Percentiles rank a stretch among this genome's conserved stretches.
phyloP scores from a whole-genome alignment of 2,888 invertebrate genomes.

The Tetragonula carbonaria region DNA sequence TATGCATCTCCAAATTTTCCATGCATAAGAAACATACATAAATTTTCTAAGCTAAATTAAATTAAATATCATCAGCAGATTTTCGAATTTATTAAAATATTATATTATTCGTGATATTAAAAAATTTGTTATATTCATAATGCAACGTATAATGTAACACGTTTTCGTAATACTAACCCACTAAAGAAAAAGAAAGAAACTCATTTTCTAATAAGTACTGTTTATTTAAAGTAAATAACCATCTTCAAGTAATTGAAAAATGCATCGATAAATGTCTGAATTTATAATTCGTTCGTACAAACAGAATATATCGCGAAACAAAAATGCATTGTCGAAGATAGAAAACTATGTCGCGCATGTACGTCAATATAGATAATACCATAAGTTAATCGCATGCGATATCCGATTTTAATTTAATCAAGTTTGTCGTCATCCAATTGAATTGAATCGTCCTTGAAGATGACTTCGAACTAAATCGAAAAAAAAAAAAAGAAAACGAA shows the following conservation, averaged over 20 bases:
- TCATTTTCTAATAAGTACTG: neutral
- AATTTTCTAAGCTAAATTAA: too few relatives aligned
- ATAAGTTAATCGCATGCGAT: constrained; percentile 16
- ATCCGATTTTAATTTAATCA: constrained; percentile 28
- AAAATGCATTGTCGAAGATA: neutral
- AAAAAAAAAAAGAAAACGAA: neutral
- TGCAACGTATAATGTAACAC: too few relatives aligned
- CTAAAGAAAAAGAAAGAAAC: too few relatives aligned
- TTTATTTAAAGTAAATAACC: neutral
- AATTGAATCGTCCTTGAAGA: constrained; percentile 20
- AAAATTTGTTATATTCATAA: too few relatives aligned
- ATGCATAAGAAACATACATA: too few relatives aligned
- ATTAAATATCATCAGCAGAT: too few relatives aligned
- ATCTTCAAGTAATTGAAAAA: neutral
- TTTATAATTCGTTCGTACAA: neutral
- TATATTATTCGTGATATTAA: too few relatives aligned
- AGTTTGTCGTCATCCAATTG: constrained; percentile 30
- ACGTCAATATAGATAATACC: neutral
- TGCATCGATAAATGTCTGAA: neutral
- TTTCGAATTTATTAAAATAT: too few relatives aligned
- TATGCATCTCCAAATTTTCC: too few relatives aligned
- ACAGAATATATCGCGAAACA: neutral
- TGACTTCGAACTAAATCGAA: neutral
- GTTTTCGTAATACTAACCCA: too few relatives aligned
- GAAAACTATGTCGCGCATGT: neutral